Conservation (phyloP, 1,140 invertebrate species). For the Brachionus rotundiformis region DNA sequence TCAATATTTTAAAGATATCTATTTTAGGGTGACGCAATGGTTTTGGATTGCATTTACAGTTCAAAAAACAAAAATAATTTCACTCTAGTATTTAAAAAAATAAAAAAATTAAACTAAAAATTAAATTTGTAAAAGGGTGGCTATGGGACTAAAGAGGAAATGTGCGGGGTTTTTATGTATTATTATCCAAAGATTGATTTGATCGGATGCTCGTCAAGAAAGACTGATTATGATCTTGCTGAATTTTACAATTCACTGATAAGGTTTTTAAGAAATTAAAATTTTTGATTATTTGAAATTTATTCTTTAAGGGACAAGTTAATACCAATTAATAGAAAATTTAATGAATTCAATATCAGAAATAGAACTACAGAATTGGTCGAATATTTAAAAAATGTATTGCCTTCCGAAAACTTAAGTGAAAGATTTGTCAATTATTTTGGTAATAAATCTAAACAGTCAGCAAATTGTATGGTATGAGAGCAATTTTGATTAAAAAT, state of each 20-base stretch:
- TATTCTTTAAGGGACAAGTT: not conserved
- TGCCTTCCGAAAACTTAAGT: not conserved
- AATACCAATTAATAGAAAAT: not conserved
- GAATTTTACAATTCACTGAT: not conserved
- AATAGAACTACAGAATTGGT: not conserved
- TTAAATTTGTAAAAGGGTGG: constrained; percentile 26
- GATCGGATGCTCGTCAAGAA: not conserved
- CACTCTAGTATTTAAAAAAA: constrained; percentile 18
- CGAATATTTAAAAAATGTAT: not conserved
- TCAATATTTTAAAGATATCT: not conserved
- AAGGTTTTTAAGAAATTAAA: not conserved
- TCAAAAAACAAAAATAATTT: constrained; percentile 18
- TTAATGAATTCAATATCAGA: not conserved
- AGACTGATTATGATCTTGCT: not conserved
- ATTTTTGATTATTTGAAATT: no score
- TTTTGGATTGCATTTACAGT: constrained; percentile 24
- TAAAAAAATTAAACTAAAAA: not conserved
- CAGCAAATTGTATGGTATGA: not conserved
- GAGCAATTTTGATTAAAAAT: not conserved
- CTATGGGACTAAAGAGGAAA: constrained; percentile 14
- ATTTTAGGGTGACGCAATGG: not conserved
- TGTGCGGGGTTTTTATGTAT: constrained; percentile 48
- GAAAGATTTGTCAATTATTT: not conserved
- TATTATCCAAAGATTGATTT: constrained; percentile 43
- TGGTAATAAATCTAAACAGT: not conserved